These are phyloP conservation scores for Myopa testacea DNA, from an alignment of 2,888 invertebrate genomes.

Conservation along the genomic window DNA sequence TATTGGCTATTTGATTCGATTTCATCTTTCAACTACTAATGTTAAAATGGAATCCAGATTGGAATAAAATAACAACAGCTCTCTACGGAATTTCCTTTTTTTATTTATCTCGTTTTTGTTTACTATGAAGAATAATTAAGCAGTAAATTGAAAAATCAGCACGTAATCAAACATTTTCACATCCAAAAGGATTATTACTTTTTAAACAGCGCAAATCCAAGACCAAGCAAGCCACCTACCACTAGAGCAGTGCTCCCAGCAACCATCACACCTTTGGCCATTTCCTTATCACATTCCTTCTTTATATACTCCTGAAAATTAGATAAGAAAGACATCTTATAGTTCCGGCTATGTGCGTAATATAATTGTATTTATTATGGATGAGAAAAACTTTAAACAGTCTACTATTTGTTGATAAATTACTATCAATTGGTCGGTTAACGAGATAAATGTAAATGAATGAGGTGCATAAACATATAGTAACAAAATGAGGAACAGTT, in stretches of 20 bases:
- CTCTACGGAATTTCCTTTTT: constrained; percentile 32
- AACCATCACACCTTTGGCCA: constrained; percentile 88
- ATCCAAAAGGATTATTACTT: constrained; percentile 63
- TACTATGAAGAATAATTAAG: constrained; percentile 56
- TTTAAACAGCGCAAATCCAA: constrained; percentile 83
- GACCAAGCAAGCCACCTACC: constrained; percentile 83
- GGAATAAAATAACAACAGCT: constrained; percentile 36
- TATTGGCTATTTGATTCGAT: background rate
- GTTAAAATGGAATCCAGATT: constrained; percentile 24
- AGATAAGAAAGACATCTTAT: background rate
- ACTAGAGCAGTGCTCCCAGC: constrained; percentile 90
- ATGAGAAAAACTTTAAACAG: no score
- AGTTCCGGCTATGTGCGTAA: no score
- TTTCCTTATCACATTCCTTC: constrained; percentile 92
- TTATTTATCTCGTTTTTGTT: constrained; percentile 62
- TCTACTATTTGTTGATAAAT: no score
- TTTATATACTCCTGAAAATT: constrained; percentile 78
- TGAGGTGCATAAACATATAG: no score
- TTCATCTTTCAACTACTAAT: constrained; percentile 18
- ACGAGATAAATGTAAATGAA: no score
- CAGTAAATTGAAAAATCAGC: constrained; percentile 10
- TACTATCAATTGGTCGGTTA: no score
- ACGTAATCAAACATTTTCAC: background rate
- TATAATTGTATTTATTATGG: no score
- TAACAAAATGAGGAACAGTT: no score